These are phyloP conservation scores for Porites lobata DNA, from an alignment of 92 coral and sea anemone genomes.

Conservation along the genomic window DNA sequence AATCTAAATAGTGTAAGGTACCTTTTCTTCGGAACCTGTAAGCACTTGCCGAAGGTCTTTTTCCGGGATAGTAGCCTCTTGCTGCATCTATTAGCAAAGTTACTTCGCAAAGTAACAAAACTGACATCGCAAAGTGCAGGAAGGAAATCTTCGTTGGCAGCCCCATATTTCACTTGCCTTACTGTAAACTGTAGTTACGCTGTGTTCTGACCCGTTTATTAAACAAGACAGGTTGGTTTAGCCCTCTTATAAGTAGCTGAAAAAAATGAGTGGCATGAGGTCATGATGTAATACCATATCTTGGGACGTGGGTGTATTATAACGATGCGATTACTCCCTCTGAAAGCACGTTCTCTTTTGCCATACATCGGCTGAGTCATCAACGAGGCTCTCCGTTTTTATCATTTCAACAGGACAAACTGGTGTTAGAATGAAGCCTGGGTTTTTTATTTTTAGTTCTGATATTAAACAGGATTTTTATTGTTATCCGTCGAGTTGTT, in stretches of 20 bases:
- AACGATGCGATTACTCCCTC: not conserved
- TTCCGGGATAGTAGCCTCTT: not conserved
- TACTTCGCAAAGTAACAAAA: slow-evolving; percentile 2
- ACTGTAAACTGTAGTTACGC: not conserved
- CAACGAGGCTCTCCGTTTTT: too few species aligned
- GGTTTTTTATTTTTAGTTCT: too few species aligned
- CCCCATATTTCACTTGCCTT: not conserved
- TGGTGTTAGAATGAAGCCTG: too few species aligned
- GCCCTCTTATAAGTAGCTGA: not conserved
- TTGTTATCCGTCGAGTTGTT: not conserved
- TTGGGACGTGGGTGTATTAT: not conserved
- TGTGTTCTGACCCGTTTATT: not conserved
- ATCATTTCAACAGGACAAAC: too few species aligned
- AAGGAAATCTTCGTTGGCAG: slow-evolving; percentile 4
- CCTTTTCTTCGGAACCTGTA: not conserved
- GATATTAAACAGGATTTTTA: too few species aligned
- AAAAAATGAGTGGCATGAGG: slow-evolving; percentile 18
- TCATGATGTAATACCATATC: not conserved
- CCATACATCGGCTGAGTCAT: too few species aligned
- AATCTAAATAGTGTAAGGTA: too few species aligned
- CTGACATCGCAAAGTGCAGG: not conserved
- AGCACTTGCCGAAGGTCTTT: not conserved
- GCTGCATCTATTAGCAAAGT: not conserved
- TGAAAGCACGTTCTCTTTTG: slow-evolving; percentile 1
- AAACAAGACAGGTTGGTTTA: not conserved